A percentile compares a stretch with the other conserved stretches of the same genome.
Evolutionary conservation across 2,888 invertebrate genomes (phyloP).

Genomic region (Diloba caeruleocephala): DNA sequence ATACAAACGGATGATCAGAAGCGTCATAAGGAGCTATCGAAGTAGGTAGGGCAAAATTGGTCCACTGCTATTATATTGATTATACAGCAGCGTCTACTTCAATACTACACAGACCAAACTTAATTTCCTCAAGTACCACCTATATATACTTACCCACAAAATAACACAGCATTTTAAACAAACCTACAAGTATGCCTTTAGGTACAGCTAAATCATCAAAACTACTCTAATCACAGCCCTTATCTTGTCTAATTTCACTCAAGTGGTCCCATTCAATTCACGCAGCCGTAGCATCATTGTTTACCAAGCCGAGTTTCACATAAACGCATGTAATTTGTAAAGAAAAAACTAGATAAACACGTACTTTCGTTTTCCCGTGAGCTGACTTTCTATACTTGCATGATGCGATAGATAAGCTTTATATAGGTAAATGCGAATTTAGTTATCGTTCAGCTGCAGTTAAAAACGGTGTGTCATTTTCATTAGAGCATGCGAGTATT

Average conservation of each 20-base stretch:
- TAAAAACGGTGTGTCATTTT: no score
- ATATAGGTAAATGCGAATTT: constrained; percentile 5
- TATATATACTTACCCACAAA: no score
- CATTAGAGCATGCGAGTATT: no score
- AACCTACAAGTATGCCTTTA: no score
- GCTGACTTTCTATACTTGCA: constrained; percentile 45
- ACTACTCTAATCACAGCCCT: constrained; percentile 8
- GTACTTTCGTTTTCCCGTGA: constrained; percentile 51
- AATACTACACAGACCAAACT: no score
- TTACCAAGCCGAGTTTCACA: constrained; percentile 42
- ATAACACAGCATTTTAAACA: no score
- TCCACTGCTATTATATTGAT: no score
- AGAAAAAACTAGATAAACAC: constrained; percentile 54
- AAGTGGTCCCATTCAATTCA: constrained; percentile 35
- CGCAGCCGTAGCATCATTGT: constrained; percentile 37
- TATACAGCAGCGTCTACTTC: no score
- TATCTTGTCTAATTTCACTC: constrained; percentile 28
- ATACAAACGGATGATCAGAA: no score
- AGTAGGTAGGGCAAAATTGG: no score
- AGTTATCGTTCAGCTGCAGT: background rate
- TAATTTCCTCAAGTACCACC: no score
- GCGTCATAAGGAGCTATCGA: no score
- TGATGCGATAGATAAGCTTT: constrained; percentile 6
- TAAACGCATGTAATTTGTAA: constrained; percentile 48
- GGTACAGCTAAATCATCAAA: constrained; percentile 1